These are phyloP conservation scores for Elymnias hypermnestra DNA, from an alignment of 1,140 invertebrate species.

Conservation along the genomic window DNA sequence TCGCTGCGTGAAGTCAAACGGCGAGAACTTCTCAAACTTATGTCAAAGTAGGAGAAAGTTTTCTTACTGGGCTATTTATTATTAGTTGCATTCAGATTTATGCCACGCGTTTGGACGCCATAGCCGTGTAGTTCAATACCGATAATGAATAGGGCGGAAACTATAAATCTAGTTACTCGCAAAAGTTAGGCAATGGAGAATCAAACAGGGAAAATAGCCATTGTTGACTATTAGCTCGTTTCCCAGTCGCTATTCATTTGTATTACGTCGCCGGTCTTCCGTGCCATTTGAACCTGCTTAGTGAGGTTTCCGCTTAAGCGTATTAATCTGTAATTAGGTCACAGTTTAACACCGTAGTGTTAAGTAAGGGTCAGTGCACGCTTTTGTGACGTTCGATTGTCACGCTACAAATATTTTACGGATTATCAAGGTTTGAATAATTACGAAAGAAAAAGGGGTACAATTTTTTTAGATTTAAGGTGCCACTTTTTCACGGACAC, in stretches of 20 bases:
- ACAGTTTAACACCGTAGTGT: conserved; percentile 60
- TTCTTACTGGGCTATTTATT: conserved; percentile 46
- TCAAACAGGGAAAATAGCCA: conserved; percentile 50
- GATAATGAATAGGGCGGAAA: conserved; percentile 73
- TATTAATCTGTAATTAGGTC: conserved; percentile 74
- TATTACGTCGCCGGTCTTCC: conserved; percentile 41
- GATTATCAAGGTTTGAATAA: no score
- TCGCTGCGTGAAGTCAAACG: conserved; percentile 26
- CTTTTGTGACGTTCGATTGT: conserved; percentile 18
- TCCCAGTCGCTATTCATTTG: conserved; percentile 33
- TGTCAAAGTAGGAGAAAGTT: conserved; percentile 45
- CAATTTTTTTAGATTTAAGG: no score
- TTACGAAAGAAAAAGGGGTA: no score
- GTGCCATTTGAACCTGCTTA: conserved; percentile 67
- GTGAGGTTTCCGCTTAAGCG: conserved; percentile 74
- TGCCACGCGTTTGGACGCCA: conserved; percentile 40
- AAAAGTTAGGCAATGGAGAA: conserved; percentile 64
- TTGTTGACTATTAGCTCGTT: conserved; percentile 44
- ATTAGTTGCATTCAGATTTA: conserved; percentile 70
- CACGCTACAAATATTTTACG: neutral
- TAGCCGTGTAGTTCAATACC: conserved; percentile 49
- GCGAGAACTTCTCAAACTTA: conserved; percentile 34
- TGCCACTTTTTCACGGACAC: no score
- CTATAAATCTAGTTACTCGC: conserved; percentile 70
- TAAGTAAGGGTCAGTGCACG: conserved; percentile 61